Evolutionary conservation across 2,113 vertebrate genomes (phyloP).

Genomic region (Nothoprocta pentlandii): DNA sequence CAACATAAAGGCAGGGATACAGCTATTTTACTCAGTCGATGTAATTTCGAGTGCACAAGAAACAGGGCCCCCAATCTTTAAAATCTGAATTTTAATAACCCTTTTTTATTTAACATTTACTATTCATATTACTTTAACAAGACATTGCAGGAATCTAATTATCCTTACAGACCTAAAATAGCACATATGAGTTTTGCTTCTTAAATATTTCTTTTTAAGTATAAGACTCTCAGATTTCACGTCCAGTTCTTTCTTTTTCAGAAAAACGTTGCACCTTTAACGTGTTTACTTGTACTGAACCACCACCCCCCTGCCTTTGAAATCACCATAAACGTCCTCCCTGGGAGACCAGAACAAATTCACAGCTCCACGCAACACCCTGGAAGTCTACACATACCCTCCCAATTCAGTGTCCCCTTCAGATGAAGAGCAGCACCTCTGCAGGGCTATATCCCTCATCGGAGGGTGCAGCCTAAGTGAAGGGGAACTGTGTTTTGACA

Average conservation of each 20-base stretch:
- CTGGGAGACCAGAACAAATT: neutral
- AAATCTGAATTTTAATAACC: neutral
- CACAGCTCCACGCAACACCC: neutral
- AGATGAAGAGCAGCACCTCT: neutral
- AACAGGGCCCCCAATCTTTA: neutral
- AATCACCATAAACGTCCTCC: conserved; percentile 27
- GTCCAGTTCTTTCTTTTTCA: neutral
- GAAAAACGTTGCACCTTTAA: neutral
- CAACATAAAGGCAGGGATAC: neutral
- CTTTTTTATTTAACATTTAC: neutral
- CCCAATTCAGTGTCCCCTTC: neutral
- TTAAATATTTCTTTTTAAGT: neutral
- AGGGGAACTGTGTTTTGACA: neutral
- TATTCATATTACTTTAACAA: neutral
- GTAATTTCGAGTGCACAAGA: neutral
- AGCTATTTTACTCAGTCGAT: neutral
- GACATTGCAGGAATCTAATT: neutral
- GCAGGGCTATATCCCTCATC: neutral
- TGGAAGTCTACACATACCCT: rapidly evolving
- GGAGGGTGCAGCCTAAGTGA: neutral
- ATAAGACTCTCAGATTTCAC: neutral
- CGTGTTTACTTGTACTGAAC: neutral
- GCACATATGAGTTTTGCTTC: neutral
- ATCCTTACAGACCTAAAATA: neutral
- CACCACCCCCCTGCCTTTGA: neutral